Base-by-base conservation (phyloP, 2,888 invertebrate genomes). In the Metopia argyrocephala region DNA sequence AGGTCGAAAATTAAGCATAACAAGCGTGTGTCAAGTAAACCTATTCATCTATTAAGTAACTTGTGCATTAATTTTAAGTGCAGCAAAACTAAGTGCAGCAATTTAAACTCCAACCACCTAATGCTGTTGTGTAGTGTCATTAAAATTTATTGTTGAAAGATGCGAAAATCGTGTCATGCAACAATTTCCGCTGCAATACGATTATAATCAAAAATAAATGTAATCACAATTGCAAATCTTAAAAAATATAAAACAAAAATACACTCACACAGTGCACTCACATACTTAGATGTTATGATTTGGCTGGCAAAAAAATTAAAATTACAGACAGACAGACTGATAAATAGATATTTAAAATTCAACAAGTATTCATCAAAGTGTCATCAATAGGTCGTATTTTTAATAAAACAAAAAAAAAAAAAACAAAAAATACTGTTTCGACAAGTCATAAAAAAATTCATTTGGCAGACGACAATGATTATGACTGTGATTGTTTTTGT, bases 391-490 rank as follows among this genome's bases (percentile, higher is more conserved):
- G 57, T 79, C 75, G 75, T 66, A 50, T 62, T 79, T 64, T 27
- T 65, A 57, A 79, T 20, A 66, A 66, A 68, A 50, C 57, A 64
- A 66, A 46, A 38, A 15, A 1, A 38, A 38, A 38, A 38, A 38
- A 38, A 12, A 12, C 7, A 12, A 31, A 31, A 0, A 31, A 31
- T 1, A 31, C 6, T 9, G 3, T 12, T 12, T 12, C 59, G 38
- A 68, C 64, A 64, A 68, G 48, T 50, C 68, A 46, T 61, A 57
- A 68, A 75, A n/a, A 76, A 57, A 46, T 75, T n/a, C 21, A 66
- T 80, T 73, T 73, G 73, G 80, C 73, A 80, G 80, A 68, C 73
- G 71, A 64, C 69, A 69, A 52, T 57, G 71, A 70, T 78, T 78
- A 78, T 66, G 62, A 78, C 12, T 68, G 57, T 66, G 59, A 75